A percentile compares a stretch with the other conserved stretches of the same genome.
phyloP scores from a whole-genome alignment of 2,888 invertebrate genomes.

The Gisinianus flammeolus region DNA sequence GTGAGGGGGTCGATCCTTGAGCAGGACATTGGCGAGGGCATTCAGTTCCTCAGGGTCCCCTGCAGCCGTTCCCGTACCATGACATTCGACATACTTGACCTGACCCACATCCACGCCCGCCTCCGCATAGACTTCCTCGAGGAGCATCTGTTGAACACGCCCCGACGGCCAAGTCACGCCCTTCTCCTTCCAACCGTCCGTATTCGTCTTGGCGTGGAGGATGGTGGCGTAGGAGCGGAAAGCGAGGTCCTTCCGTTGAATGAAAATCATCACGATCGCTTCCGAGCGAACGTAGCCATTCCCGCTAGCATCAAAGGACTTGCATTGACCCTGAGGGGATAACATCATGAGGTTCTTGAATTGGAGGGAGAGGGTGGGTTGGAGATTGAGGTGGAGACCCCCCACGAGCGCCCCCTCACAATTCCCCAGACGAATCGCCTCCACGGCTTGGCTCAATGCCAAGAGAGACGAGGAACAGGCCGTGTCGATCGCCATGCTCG shows the following conservation, averaged over 20 bases:
- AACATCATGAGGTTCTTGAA: background rate
- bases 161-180: constrained; percentile 88
- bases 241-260: constrained; percentile 79
- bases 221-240: constrained; percentile 84
- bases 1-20: constrained; percentile 72
- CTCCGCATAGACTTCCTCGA: constrained; percentile 82
- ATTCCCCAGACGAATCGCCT: background rate
- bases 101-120: constrained; percentile 79
- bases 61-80: constrained; percentile 94
- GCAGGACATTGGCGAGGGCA: constrained; percentile 89
- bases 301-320: constrained; percentile 79
- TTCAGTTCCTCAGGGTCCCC: constrained; percentile 98
- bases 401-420: constrained; percentile 4
- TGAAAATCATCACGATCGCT: constrained; percentile 78
- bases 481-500: background rate
- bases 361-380: background rate
- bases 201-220: constrained; percentile 86
- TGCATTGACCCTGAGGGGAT: background rate
- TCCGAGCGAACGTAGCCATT: constrained; percentile 89
- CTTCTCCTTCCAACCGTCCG: constrained; percentile 89
- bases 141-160: constrained; percentile 73
- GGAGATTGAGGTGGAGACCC: background rate
- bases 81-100: constrained; percentile 93
- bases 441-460: background rate
- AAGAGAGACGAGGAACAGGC: constrained; percentile 7